A percentile compares a stretch with the other conserved stretches of the same genome.
These are phyloP conservation scores for Chelmon rostratus DNA, from an alignment of 2,797 vertebrate species.

Conservation along the genomic window DNA sequence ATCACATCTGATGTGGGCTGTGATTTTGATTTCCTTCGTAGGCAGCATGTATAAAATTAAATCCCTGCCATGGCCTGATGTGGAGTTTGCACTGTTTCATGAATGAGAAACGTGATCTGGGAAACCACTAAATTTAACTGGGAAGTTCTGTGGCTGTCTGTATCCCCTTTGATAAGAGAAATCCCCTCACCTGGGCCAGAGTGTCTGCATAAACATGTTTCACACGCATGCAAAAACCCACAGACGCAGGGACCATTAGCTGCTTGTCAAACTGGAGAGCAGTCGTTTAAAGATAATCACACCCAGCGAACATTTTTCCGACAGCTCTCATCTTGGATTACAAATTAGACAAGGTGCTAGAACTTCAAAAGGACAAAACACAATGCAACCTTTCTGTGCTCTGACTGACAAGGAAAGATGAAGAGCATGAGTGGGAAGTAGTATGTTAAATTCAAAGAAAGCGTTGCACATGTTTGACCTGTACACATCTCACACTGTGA, in stretches of 20 bases:
- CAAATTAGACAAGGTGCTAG: constrained; percentile 30
- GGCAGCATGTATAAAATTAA: constrained; percentile 2
- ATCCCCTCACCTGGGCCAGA: constrained; percentile 49
- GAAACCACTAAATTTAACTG: constrained; percentile 33
- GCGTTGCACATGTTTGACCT: not conserved
- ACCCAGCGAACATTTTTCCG: constrained; percentile 17
- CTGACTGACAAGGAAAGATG: constrained; percentile 10
- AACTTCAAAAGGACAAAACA: constrained; percentile 17
- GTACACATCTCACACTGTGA: not conserved
- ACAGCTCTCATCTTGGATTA: constrained; percentile 34
- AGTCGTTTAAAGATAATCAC: constrained; percentile 16
- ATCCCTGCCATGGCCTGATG: constrained; percentile 14
- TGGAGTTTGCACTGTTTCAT: constrained; percentile 28
- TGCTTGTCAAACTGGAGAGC: constrained; percentile 38
- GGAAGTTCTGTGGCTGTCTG: constrained; percentile 32
- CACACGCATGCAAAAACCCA: not conserved
- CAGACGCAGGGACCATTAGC: constrained; percentile 12
- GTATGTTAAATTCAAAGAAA: not conserved
- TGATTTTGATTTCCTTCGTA: not conserved
- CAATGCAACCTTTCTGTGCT: not conserved
- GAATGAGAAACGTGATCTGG: constrained; percentile 42
- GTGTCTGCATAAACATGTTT: constrained; percentile 51
- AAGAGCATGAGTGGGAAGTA: not conserved
- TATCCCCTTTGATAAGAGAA: constrained; percentile 55
- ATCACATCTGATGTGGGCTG: not conserved